Percentiles rank a stretch among this genome's conserved stretches.
Conservation (phyloP, 2,797 vertebrate species). For the Pelobates cultripes region DNA sequence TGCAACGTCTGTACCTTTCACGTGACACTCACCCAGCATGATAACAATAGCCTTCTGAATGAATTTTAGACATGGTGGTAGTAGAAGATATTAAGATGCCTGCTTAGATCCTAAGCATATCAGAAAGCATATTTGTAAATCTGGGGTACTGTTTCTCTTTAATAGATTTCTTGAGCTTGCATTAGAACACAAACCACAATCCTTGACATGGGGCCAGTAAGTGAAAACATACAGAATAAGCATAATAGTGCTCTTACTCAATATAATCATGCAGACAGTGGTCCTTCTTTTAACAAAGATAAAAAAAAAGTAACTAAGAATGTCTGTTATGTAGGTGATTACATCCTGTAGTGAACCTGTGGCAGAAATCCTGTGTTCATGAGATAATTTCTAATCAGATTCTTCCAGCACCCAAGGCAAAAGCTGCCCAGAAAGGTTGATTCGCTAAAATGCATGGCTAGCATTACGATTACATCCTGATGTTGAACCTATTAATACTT, state of each 20-base stretch:
- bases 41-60: no score
- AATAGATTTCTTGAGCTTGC: background rate
- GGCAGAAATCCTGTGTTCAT: constrained; percentile 17
- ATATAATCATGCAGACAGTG: background rate
- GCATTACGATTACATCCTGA: constrained; percentile 50
- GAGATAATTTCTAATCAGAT: constrained; percentile 42
- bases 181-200: background rate
- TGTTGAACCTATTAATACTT: constrained; percentile 54
- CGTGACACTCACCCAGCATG: no score
- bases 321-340: background rate
- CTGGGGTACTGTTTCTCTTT: background rate
- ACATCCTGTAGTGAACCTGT: constrained; percentile 24
- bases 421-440: constrained; percentile 44
- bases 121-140: background rate
- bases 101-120: no score
- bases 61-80: no score
- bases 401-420: constrained; percentile 22
- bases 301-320: background rate
- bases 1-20: no score
- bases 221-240: background rate
- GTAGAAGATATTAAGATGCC: no score
- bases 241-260: background rate
- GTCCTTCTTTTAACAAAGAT: background rate
- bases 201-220: background rate
- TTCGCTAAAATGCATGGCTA: constrained; percentile 47